A percentile compares a stretch with the other conserved stretches of the same genome.
Conservation (phyloP, 2,113 vertebrate genomes). For the Grammatotria lemairii region DNA sequence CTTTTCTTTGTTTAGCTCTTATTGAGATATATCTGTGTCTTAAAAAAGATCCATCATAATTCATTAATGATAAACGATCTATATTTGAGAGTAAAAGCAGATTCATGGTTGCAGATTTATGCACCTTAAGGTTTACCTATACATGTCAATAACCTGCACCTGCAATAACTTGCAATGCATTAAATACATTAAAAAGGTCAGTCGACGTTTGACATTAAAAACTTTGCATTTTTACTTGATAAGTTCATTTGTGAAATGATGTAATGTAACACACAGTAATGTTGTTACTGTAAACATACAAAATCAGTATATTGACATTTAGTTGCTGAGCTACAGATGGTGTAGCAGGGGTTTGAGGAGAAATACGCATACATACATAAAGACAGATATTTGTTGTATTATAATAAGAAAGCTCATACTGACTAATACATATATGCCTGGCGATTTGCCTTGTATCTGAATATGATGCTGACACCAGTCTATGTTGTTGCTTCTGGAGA, state of each 20-base stretch:
- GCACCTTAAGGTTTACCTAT: not conserved
- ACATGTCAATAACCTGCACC: not conserved
- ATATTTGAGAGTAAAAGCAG: not conserved
- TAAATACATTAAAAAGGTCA: not conserved
- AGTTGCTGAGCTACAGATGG: not conserved
- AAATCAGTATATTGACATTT: not conserved
- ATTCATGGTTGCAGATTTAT: not conserved
- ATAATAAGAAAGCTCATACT: not conserved
- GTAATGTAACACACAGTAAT: rapidly evolving
- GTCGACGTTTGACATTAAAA: rapidly evolving
- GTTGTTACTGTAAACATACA: not conserved
- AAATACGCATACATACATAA: not conserved
- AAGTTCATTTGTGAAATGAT: not conserved
- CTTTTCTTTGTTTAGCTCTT: not conserved
- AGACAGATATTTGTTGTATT: not conserved
- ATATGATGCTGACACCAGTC: not conserved
- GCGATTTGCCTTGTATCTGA: not conserved
- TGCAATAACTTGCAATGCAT: not conserved
- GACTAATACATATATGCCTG: not conserved
- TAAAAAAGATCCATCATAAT: not conserved
- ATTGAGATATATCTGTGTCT: not conserved
- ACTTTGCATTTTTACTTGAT: not conserved
- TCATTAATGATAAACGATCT: rapidly evolving
- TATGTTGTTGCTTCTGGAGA: not conserved
- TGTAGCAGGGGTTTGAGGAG: rapidly evolving